phyloP scores from a whole-genome alignment of 2,797 vertebrate species.

The Netta rufina region DNA sequence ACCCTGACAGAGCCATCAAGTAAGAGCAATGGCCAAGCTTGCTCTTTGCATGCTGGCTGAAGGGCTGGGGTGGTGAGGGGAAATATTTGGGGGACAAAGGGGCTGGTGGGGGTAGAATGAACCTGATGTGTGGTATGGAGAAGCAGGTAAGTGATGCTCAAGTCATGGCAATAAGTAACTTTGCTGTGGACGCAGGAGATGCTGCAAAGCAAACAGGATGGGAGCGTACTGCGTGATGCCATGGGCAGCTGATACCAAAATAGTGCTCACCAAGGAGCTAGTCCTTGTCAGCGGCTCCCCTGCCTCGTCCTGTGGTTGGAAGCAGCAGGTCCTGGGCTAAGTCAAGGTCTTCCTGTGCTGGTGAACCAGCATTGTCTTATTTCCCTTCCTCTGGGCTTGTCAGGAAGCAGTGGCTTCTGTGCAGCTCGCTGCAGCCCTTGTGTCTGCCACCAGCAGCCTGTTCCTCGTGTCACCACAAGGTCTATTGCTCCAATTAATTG shows the following conservation, averaged over 20 bases:
- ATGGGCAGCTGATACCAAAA: neutral
- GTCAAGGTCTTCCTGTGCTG: conserved; percentile 31
- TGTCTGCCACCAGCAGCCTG: neutral
- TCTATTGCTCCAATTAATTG: neutral
- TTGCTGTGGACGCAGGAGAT: neutral
- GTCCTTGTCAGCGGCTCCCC: neutral
- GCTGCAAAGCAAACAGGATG: neutral
- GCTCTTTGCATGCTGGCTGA: neutral
- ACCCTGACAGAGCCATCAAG: neutral
- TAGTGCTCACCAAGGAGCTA: neutral
- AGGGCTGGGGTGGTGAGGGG: neutral
- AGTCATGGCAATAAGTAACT: neutral
- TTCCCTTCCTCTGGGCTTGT: neutral
- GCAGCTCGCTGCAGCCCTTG: neutral
- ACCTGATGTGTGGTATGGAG: neutral
- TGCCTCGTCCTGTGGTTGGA: neutral
- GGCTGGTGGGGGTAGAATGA: neutral
- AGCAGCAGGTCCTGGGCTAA: neutral
- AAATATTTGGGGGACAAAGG: neutral
- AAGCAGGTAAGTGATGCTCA: neutral
- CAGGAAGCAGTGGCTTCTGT: conserved; percentile 19
- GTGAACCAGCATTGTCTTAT: neutral
- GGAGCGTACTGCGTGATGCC: neutral
- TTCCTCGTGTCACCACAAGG: neutral
- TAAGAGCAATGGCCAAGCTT: neutral